Evolutionary conservation across 2,113 vertebrate genomes (phyloP).

Genomic region (Butastur rufipennis): DNA sequence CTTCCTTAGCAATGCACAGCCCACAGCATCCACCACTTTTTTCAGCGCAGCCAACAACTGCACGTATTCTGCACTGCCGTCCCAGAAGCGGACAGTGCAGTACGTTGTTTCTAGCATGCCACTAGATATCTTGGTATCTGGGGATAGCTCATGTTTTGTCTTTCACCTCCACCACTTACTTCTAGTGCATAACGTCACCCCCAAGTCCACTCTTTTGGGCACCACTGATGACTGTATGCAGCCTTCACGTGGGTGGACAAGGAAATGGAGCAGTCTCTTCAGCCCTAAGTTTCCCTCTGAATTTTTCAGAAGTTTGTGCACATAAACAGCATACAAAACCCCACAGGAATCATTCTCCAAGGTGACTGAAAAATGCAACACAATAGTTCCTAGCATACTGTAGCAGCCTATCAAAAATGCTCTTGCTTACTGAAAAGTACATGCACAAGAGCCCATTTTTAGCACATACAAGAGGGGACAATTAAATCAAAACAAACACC

Average conservation of each 20-base stretch:
- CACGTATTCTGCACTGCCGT: fast-evolving
- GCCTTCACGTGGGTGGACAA: not conserved
- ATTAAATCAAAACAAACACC: not conserved
- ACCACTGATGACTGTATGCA: not conserved
- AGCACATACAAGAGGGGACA: not conserved
- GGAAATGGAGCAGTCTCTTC: not conserved
- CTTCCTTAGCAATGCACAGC: not conserved
- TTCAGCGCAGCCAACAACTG: not conserved
- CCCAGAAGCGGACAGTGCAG: not conserved
- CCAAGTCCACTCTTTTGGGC: not conserved
- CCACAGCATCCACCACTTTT: not conserved
- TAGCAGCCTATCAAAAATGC: not conserved
- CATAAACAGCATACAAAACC: not conserved
- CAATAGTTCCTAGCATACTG: not conserved
- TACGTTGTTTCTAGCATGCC: fast-evolving
- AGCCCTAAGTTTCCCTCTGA: not conserved
- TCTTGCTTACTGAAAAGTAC: not conserved
- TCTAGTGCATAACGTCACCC: not conserved
- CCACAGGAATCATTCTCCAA: not conserved
- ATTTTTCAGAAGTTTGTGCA: not conserved
- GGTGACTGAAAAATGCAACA: not conserved
- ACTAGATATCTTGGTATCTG: too few species aligned
- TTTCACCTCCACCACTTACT: not conserved
- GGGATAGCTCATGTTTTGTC: not conserved
- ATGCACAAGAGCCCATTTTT: not conserved